A percentile compares a stretch with the other conserved stretches of the same genome.
Evolutionary conservation across 2,888 invertebrate species (phyloP).

Genomic region (Octodonta nipae): DNA sequence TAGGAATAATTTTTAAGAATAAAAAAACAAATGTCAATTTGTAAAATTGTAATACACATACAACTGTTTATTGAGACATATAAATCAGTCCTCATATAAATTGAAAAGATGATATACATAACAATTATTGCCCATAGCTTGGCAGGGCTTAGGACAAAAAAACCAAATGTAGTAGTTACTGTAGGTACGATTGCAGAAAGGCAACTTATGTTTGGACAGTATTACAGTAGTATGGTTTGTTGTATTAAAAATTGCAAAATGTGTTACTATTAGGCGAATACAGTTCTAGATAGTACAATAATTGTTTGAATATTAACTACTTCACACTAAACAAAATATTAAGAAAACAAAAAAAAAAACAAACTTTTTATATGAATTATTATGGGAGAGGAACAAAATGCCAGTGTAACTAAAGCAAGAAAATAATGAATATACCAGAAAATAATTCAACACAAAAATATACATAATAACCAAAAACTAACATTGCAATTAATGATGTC

Average conservation of each 20-base stretch:
- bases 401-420: conserved; percentile 27
- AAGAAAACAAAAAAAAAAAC: conserved; percentile 14
- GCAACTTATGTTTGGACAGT: conserved; percentile 9
- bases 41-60: conserved; percentile 46
- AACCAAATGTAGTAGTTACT: conserved; percentile 13
- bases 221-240: conserved; percentile 15
- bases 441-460: conserved; percentile 14
- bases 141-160: conserved; percentile 17
- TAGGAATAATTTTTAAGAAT: no score
- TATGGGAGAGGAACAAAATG: conserved; percentile 23
- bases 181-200: conserved; percentile 12
- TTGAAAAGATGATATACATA: conserved; percentile 28
- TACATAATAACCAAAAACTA: conserved; percentile 19
- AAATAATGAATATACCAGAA: conserved; percentile 19
- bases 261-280: conserved; percentile 24
- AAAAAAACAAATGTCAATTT: conserved; percentile 16
- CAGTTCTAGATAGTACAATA: conserved; percentile 25
- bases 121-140: conserved; percentile 23
- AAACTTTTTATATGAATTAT: no score
- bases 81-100: conserved; percentile 35
- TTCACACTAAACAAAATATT: conserved; percentile 33
- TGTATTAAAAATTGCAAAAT: conserved; percentile 14
- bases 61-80: conserved; percentile 54
- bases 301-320: conserved; percentile 31
- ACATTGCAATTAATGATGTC: conserved; percentile 31